Conservation (phyloP, 30 jellyfish, hydroid and myxozoan genomes). For the Rhopilema esculentum region DNA sequence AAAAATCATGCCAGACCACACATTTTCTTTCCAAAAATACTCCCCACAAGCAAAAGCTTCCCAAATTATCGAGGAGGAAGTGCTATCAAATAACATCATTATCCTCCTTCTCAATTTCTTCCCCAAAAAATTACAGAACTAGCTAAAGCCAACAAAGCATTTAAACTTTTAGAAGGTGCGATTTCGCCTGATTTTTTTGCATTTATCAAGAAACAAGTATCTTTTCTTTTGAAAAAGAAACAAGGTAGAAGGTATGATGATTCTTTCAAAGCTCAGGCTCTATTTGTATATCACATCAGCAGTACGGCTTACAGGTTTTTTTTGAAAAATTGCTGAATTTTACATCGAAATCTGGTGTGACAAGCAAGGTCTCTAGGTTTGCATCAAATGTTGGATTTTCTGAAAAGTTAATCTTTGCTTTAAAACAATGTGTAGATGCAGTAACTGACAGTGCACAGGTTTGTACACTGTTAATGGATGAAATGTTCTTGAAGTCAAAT, state of each 20-base stretch:
- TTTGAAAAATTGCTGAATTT: conserved; percentile 13
- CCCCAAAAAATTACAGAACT: neutral
- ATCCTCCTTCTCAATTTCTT: neutral
- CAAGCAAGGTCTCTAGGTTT: conserved; percentile 21
- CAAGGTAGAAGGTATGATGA: conserved; percentile 44
- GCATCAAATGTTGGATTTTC: conserved; percentile 54
- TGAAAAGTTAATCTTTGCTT: conserved; percentile 24
- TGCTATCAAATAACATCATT: conserved; percentile 10
- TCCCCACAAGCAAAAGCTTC: neutral
- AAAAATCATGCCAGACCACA: neutral
- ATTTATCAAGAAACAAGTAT: conserved; percentile 23
- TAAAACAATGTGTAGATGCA: conserved; percentile 14
- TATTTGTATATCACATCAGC: conserved; percentile 42
- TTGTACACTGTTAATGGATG: conserved; percentile 47
- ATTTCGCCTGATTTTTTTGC: conserved; percentile 19
- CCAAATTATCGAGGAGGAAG: neutral
- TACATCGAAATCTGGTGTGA: conserved; percentile 8
- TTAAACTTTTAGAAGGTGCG: conserved; percentile 2
- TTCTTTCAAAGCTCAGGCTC: conserved; percentile 53
- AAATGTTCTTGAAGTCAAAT: conserved; percentile 59
- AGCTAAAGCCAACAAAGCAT: conserved; percentile 13
- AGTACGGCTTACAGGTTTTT: conserved; percentile 45
- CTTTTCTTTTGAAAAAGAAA: neutral
- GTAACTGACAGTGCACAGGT: conserved; percentile 20
- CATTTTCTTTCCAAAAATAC: neutral